Evolutionary conservation across 2,113 vertebrate genomes (phyloP).

Genomic region (Nymphicus hollandicus): DNA sequence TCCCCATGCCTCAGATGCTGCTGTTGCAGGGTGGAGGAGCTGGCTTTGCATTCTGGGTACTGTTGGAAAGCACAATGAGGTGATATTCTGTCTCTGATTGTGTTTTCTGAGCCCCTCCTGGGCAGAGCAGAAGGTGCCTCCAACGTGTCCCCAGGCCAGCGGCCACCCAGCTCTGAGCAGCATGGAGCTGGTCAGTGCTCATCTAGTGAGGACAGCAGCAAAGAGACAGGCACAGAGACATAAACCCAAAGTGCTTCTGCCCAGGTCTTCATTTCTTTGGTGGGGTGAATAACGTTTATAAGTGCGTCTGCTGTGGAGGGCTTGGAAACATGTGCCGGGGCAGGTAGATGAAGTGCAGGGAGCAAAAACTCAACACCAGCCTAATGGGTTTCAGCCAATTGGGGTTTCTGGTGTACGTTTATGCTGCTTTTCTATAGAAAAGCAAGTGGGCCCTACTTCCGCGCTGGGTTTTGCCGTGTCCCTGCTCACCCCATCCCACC

Average conservation of each 20-base stretch:
- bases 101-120: neutral
- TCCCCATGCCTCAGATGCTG: neutral
- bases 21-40: neutral
- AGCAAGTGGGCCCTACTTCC: neutral
- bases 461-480: neutral
- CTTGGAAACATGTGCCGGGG: accelerated
- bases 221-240: too few species aligned
- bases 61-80: neutral
- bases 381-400: neutral
- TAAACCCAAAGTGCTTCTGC: neutral
- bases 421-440: neutral
- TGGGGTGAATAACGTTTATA: neutral
- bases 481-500: neutral
- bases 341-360: accelerated
- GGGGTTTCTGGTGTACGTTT: neutral
- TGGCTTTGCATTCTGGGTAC: accelerated
- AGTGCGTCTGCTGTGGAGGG: neutral
- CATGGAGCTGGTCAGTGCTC: neutral
- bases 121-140: neutral
- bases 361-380: neutral
- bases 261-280: neutral
- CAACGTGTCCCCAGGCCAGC: accelerated
- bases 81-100: neutral
- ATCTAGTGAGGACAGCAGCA: neutral
- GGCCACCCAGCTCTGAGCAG: neutral